Evolutionary conservation across 2,888 invertebrate genomes (phyloP).

Genomic region (Lasiommata megera): DNA sequence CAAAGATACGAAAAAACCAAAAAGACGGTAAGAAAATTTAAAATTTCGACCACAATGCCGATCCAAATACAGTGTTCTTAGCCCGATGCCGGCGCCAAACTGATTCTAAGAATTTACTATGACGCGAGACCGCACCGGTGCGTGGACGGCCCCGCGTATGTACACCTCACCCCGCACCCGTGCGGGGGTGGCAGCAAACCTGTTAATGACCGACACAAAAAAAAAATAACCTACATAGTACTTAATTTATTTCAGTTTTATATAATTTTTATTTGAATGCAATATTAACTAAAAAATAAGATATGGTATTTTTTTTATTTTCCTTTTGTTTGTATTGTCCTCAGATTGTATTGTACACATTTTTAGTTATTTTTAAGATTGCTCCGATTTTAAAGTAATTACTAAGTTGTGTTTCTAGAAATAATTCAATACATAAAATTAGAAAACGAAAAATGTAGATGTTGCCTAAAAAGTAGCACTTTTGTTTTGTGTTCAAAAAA

Average conservation of each 20-base stretch:
- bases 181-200: too few relatives aligned
- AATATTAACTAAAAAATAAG: neutral
- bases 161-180: too few relatives aligned
- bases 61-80: too few relatives aligned
- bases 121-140: too few relatives aligned
- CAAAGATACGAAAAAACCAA: too few relatives aligned
- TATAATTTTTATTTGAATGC: slow-evolving; percentile 1
- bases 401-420: neutral
- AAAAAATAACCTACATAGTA: neutral
- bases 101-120: too few relatives aligned
- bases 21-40: too few relatives aligned
- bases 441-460: neutral
- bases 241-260: neutral
- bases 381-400: neutral
- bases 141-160: too few relatives aligned
- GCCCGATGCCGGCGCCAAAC: too few relatives aligned
- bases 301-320: slow-evolving; percentile 19
- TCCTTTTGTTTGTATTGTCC: slow-evolving; percentile 25
- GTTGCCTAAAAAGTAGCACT: neutral
- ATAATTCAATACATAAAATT: neutral
- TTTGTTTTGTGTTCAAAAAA: slow-evolving; percentile 6
- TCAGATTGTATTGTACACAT: too few relatives aligned
- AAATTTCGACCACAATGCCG: too few relatives aligned
- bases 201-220: neutral
- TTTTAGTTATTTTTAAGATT: neutral